Base-by-base conservation (phyloP, 1,140 invertebrate species). In the Hetaerina americana region DNA sequence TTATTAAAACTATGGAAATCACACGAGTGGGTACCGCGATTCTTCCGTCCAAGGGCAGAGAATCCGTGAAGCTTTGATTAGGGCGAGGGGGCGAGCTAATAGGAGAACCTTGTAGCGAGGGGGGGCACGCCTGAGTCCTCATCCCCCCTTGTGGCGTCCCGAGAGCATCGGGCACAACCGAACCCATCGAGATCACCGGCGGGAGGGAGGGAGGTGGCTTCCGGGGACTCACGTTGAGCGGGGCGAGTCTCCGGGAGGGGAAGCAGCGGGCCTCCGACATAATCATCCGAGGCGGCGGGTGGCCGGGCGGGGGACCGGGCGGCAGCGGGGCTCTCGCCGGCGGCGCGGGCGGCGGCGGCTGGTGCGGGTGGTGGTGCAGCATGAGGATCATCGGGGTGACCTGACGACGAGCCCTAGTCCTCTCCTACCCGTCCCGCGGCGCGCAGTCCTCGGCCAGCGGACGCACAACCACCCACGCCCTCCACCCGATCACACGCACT, bases 261-360 rank as follows among this genome's bases (percentile, higher is more conserved):
- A 27, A 28, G 26, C 26, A 27, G 22, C 68, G 26, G 24, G 28
- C 68, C n/a, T 69, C 68, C 68, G 68, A 69, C 68, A 69, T 69
- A 57, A 57, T 57, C 68, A 69, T 69, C 68, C 28, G 68, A 3
- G 26, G 68, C 18, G 26, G 24, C n/a, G 68, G 26, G 5, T 22
- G 68, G 24, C 68, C 68, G 6, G 68, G 12, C 26, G 68, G 68
- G 5, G n/a, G n/a, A n/a, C n/a, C n/a, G n/a, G n/a, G n/a, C n/a
- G n/a, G n/a, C n/a, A n/a, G n/a, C n/a, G 31, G 31, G 6, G 31
- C 31, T 40, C 31, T 40, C 31, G 31, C 31, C 31, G 31, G 31
- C 6, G 40, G 2, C 40, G 40, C 3, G 2, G 40, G 40, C 40
- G 26, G 66, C 66, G 66, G n/a, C 66, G 22, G 66, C 5, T 66